phyloP scores from a whole-genome alignment of 2,113 vertebrate species.

The Sarotherodon lohbergeri region DNA sequence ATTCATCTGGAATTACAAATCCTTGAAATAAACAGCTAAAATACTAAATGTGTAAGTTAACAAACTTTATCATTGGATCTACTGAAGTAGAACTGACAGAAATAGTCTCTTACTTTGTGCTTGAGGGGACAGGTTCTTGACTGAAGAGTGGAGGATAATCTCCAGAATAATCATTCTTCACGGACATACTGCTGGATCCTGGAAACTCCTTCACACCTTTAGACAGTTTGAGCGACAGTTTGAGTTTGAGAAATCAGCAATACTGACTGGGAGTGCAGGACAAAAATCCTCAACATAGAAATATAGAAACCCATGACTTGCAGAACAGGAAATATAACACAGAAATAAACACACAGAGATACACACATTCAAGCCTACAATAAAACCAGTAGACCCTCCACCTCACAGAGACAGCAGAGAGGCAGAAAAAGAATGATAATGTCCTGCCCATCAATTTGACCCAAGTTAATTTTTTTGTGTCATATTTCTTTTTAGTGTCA shows the following conservation, averaged over 20 bases:
- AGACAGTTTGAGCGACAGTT: too few relatives aligned
- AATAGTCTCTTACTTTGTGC: neutral
- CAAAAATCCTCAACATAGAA: neutral
- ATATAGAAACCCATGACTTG: neutral
- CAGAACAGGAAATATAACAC: neutral
- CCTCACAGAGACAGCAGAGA: rapidly evolving
- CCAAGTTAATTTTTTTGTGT: neutral
- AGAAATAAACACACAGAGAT: neutral
- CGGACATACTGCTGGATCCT: neutral
- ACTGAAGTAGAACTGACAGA: neutral
- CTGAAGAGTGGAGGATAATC: neutral
- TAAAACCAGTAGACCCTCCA: neutral
- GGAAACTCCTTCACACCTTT: neutral
- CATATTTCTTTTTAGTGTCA: neutral
- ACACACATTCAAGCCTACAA: neutral
- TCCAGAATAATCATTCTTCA: neutral
- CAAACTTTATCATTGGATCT: rapidly evolving
- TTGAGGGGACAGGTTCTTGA: neutral
- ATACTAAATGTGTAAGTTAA: too few relatives aligned
- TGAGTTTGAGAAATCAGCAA: neutral
- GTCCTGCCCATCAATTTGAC: neutral
- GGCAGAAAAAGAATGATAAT: neutral
- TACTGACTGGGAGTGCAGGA: neutral
- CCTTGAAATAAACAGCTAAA: too few relatives aligned
- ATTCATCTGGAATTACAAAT: too few relatives aligned